A percentile compares a stretch with the other conserved stretches of the same genome.
These are phyloP conservation scores for Megaceryle maxima DNA, from an alignment of 2,113 vertebrate genomes.

Conservation along the genomic window DNA sequence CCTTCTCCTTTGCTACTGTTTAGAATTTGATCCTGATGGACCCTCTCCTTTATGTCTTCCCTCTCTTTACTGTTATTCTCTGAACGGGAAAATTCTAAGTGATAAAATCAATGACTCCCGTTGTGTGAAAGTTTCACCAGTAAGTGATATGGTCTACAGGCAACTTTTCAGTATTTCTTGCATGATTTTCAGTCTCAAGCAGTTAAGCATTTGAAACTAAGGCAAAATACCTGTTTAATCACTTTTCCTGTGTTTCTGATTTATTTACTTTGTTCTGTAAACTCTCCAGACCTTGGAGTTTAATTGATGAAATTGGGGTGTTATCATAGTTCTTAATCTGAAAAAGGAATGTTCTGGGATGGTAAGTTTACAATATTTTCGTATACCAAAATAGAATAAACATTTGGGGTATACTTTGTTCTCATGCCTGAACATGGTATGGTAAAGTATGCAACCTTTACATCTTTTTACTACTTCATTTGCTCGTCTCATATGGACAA, in stretches of 20 bases:
- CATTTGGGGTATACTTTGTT: not conserved
- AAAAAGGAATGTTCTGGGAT: not conserved
- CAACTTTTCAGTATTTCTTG: not conserved
- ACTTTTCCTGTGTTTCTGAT: not conserved
- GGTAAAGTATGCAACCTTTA: not conserved
- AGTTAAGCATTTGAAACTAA: not conserved
- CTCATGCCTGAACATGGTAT: not conserved
- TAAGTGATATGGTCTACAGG: not conserved
- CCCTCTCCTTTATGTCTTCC: not conserved
- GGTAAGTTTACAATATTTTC: not conserved
- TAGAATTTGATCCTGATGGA: not conserved
- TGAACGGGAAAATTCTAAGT: not conserved
- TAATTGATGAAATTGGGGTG: not conserved
- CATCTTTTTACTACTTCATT: not conserved
- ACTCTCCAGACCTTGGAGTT: not conserved
- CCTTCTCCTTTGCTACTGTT: not conserved
- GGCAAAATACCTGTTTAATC: not conserved
- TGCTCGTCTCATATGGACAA: not conserved
- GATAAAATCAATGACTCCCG: rapidly evolving
- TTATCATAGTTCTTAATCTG: not conserved
- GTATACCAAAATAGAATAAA: not conserved
- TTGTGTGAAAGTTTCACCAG: not conserved
- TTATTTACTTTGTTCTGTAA: not conserved
- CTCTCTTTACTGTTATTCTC: not conserved
- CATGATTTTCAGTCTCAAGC: not conserved